Evolutionary conservation across 2,888 invertebrate genomes (phyloP).

Genomic region (Polyploca ridens): DNA sequence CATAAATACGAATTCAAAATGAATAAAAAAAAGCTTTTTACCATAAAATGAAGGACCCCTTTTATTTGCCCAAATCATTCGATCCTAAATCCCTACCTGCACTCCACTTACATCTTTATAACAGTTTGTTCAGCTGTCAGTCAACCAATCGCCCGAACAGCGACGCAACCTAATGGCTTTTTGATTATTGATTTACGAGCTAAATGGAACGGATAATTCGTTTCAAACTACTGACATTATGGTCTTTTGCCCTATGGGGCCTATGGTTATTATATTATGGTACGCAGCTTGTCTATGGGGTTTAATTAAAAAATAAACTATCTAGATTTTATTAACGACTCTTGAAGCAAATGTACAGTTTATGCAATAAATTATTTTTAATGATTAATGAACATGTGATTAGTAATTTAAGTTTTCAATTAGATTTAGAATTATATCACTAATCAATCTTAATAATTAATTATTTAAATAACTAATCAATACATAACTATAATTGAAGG

Average conservation of each 20-base stretch:
- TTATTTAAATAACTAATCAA: too few relatives aligned
- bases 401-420: background rate
- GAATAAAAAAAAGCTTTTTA: too few relatives aligned
- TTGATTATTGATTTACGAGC: constrained; percentile 39
- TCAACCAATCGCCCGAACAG: constrained; percentile 28
- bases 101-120: constrained; percentile 21
- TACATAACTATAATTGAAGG: too few relatives aligned
- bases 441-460: too few relatives aligned
- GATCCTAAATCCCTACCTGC: background rate
- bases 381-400: background rate
- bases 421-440: background rate
- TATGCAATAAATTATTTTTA: background rate
- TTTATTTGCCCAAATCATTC: background rate
- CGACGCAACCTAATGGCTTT: constrained; percentile 28
- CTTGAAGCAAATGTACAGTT: too few relatives aligned
- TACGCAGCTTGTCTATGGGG: background rate
- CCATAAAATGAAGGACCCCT: background rate
- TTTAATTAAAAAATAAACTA: background rate
- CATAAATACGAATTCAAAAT: too few relatives aligned
- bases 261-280: background rate
- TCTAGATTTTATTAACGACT: too few relatives aligned
- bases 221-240: background rate
- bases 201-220: constrained; percentile 8
- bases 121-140: constrained; percentile 34
- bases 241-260: background rate